Evolutionary conservation across 92 coral and sea anemone genomes (phyloP).

Genomic region (Isaurus tuberculatus): DNA sequence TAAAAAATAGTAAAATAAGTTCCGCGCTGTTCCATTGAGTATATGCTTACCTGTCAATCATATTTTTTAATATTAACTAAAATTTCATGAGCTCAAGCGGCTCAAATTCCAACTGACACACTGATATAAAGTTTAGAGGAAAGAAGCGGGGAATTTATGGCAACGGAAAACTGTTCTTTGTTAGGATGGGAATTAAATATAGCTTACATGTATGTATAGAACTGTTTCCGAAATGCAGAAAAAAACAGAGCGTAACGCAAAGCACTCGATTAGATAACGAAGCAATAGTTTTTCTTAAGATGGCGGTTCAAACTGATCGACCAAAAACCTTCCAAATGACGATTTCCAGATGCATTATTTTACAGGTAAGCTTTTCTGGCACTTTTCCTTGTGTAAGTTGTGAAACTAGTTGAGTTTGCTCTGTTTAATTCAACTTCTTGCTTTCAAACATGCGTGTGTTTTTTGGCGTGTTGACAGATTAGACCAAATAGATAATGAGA

Average conservation of each 20-base stretch:
- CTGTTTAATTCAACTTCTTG: slow-evolving; percentile 37
- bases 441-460: slow-evolving; percentile 49
- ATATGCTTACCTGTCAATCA: slow-evolving; percentile 30
- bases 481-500: slow-evolving; percentile 46
- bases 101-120: slow-evolving; percentile 16
- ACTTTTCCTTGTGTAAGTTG: slow-evolving; percentile 21
- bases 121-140: slow-evolving; percentile 27
- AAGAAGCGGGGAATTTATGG: slow-evolving; percentile 27
- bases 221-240: slow-evolving; percentile 15
- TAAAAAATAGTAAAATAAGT: slow-evolving; percentile 20
- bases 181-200: slow-evolving; percentile 12
- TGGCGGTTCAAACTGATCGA: slow-evolving; percentile 52
- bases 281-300: slow-evolving; percentile 41
- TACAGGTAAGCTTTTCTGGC: slow-evolving; percentile 47
- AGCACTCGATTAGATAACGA: slow-evolving; percentile 26
- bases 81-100: neutral
- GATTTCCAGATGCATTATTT: slow-evolving; percentile 45
- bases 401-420: slow-evolving; percentile 33
- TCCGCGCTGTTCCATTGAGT: slow-evolving; percentile 22
- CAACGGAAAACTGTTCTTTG: slow-evolving; percentile 9
- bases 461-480: slow-evolving; percentile 53
- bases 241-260: neutral
- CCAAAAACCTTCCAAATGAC: slow-evolving; percentile 44
- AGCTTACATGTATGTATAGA: slow-evolving; percentile 7
- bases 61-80: slow-evolving; percentile 31